Percentiles rank a stretch among this genome's conserved stretches.
phyloP scores from a whole-genome alignment of 2,113 vertebrate genomes.

The Sinosuthora webbiana region DNA sequence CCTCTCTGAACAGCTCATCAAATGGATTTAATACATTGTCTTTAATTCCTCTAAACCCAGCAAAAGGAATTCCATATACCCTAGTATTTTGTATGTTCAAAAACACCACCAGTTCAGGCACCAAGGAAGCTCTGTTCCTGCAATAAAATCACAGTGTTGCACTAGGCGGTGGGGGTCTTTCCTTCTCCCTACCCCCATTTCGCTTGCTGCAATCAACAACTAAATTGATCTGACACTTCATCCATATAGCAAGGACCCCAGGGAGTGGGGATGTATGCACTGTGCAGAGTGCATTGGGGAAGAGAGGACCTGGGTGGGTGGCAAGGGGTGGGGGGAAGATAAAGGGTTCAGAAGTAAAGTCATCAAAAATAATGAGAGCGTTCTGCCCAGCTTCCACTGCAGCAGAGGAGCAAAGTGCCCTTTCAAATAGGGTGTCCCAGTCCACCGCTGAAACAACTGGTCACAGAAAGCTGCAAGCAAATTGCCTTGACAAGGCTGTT shows the following conservation, averaged over 20 bases:
- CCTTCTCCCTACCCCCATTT: not conserved
- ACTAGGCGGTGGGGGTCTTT: not conserved
- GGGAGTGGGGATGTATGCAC: not conserved
- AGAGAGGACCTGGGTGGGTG: not conserved
- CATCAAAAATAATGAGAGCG: constrained; percentile 74
- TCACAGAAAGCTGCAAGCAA: constrained; percentile 76
- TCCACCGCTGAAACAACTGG: constrained; percentile 71
- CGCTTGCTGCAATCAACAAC: constrained; percentile 23
- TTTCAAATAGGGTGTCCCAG: constrained; percentile 71
- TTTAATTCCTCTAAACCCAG: not conserved
- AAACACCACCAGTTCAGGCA: not conserved
- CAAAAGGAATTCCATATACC: not conserved
- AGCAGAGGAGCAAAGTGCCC: constrained; percentile 56
- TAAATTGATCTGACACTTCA: constrained; percentile 54
- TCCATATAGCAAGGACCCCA: constrained; percentile 16
- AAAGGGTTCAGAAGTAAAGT: constrained; percentile 70
- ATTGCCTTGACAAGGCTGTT: constrained; percentile 81
- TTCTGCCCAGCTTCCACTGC: constrained; percentile 64
- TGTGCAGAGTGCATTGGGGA: not conserved
- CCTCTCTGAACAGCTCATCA: not conserved
- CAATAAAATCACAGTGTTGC: not conserved
- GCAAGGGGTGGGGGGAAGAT: not conserved
- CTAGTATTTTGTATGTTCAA: not conserved
- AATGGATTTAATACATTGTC: not conserved
- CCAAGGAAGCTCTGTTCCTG: not conserved